Base-by-base conservation (phyloP, 53 echinoderm and acorn worm genomes). In the Holothuria scabra region DNA sequence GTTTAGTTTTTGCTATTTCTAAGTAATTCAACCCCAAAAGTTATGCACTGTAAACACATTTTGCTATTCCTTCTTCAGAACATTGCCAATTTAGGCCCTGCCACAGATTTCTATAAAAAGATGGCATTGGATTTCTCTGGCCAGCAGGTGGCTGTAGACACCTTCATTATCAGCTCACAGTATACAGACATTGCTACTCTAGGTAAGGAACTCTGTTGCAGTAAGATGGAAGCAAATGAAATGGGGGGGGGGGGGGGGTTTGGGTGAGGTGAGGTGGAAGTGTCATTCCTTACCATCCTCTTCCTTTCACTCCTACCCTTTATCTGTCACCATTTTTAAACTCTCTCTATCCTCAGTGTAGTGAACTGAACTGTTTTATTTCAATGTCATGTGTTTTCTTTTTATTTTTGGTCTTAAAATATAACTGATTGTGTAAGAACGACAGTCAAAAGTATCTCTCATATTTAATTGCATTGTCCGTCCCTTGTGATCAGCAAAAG, bases 61-160 rank as follows among this genome's bases (percentile, higher is more conserved):
- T 3, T 41, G 0, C 41, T 41, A 2, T 52, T 52, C 52, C 61
- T 32, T 24, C 48, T 83, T 29, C 88, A 96, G 96, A 91, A 80
- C 87, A 88, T 99, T 31, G 89, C 99, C 32, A 99, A 99, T 76
- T 86, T 99, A 20, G 99, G 99, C 18, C 99, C 99, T 28, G 99
- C 99, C 13, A 91, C 93, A 11, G 99, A 99, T 84, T 99, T 99
- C 87, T 99, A 99, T 88, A 99, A 99, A 91, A 99, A 91, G 86
- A 89, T 91, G 93, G 89, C 99, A 19, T 59, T 99, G 68, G 99
- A 99, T 28, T 99, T 92, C 66, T 99, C 99, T 44, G 94, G 90
- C 13, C 99, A 99, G 67, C 99, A 99, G 89, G 85, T 99, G 1
- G 92, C 93, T 0, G 93, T 90, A 6, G 99, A 99, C 65, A 81